Evolutionary conservation across 2,888 invertebrate species (phyloP), one percentile per base, ranked within the genome.

Genomic region (Fabriciana adippe): DNA sequence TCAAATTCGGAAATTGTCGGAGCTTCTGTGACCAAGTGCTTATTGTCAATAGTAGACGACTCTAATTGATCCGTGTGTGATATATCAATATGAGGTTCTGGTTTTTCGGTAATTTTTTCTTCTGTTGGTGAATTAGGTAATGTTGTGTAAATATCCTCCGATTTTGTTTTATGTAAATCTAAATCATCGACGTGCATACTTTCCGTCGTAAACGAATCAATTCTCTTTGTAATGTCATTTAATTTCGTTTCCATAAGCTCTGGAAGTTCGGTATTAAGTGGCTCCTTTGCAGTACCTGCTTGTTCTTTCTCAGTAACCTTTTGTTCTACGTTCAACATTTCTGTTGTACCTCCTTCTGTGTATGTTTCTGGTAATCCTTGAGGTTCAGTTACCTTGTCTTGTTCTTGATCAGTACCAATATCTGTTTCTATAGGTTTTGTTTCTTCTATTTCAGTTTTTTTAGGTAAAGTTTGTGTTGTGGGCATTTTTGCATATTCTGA

Each of bases 201-300:
- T 51, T 61, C 61, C 35, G 61, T 61, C 4, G 61, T 61, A 35
- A 61, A 18, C 51, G 15, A 48, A 51, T 63, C n/a, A 54, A 45
- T 15, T 13, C 21, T 62, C 45, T 41, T 45, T 54, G 21, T 45
- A n/a, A 63, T 6, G 13, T 55, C 47, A 8, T 62, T 41, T 31
- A 53, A 53, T 15, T 35, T 51, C 45, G 26, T 48, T n/a, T 47
- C 47, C 50, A 59, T 26, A 41, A 54, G 13, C 60, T 55, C 54
- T 62, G 61, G 26, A 45, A 31, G 16, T 56, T 56, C 61, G 31
- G 64, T 56, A 26, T 11, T 8, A 60, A 51, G 59, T 35, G 41
- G 63, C 62, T 64, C 55, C n/a, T 56, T 53, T 16, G 70, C 73
- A 15, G 74, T 74, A 18, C 26, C 61, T 47, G 64, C 64, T 53